Evolutionary conservation across 1,140 invertebrate genomes (phyloP), one percentile per base, ranked within the genome.

Genomic region (Brachionus calyciflorus): DNA sequence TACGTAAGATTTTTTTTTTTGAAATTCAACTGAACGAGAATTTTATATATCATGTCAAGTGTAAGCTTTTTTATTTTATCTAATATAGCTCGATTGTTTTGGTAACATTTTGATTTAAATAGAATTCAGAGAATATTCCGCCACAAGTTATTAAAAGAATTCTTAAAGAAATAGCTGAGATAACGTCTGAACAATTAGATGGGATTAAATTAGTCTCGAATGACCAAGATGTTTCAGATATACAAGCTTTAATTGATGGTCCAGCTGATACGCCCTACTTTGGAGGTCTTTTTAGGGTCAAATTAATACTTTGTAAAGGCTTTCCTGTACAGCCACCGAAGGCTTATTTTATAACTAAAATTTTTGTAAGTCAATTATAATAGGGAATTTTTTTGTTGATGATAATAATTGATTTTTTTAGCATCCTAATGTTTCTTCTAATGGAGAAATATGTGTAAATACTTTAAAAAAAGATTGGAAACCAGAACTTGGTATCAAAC

Each of bases 401-500:
- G 12, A 5, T 10, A 55, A 26, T 26, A 26, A 26, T 17, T 65
- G 21, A 30, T 44, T 21, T 65, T 44, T 46, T 21, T 9, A 65
- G 60, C 94, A 97, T 86, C 94, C 94, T 33, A 97, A 98, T 88
- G 94, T 97, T 80, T 91, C 94, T 10, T 88, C 89, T 80, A 93
- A 91, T 87, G 94, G 94, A 44, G 94, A 96, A 86, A 96, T 98
- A 83, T 97, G 94, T 87, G 95, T 98, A 0, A 96, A 97, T 86
- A 96, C 94, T 69, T 87, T 98, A 68, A 95, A 96, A 86, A 95
- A 93, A 87, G 85, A 97, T 87, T 97, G 94, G 94, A 94, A 94
- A 84, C 89, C 93, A 77, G 92, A 96, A 87, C 89, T 96, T 81
- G 94, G 94, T 84, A 92, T 97, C 75, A 93, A 93, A 89, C 94